Evolutionary conservation across 2,888 invertebrate genomes (phyloP), one percentile per base, ranked within the genome.

Genomic region (Biston stratarius): DNA sequence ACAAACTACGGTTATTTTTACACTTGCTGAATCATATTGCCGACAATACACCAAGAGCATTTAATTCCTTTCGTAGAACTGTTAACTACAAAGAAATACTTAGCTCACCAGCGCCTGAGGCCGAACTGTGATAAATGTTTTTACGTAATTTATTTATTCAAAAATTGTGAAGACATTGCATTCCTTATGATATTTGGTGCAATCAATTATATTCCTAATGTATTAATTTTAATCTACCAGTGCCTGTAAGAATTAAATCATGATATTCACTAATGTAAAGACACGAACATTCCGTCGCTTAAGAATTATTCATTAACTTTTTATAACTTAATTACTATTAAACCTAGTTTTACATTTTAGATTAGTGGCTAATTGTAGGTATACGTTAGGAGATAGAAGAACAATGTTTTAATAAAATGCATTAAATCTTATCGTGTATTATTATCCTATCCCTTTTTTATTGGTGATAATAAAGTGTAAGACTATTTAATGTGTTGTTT

Each of bases 231-330:
- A 81, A 81, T 74, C 74, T 71, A 85, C 86, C 93, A 93, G 93
- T 93, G 91, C 93, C 93, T 94, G 93, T 88, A 92, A 92, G 93
- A 60, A 53, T 42, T 15, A 85, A 77, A 81, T 82, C 83, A 91
- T 85, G 83, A 93, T 93, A 94, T 93, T 93, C 93, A 91, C 88
- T 76, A 80, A 64, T 76, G 75, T 77, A 76, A 74, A 75, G 74
- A 77, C 72, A 77, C 77, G 69, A 82, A 79, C 84, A 86, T 87
- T 87, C 81, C 83, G 78, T 83, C 78, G 76, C 77, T 78, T 77
- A 77, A 78, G 78, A 75, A 78, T 81, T 77, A 80, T 82, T 80
- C 76, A 73, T 77, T 81, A 85, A 82, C 80, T 72, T 79, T 80
- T 79, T 78, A 75, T 74, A 78, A 77, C 68, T 80, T 79, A 80